Conservation (phyloP, 2,113 vertebrate genomes). For the Pseudolaguvia tuberculata region DNA sequence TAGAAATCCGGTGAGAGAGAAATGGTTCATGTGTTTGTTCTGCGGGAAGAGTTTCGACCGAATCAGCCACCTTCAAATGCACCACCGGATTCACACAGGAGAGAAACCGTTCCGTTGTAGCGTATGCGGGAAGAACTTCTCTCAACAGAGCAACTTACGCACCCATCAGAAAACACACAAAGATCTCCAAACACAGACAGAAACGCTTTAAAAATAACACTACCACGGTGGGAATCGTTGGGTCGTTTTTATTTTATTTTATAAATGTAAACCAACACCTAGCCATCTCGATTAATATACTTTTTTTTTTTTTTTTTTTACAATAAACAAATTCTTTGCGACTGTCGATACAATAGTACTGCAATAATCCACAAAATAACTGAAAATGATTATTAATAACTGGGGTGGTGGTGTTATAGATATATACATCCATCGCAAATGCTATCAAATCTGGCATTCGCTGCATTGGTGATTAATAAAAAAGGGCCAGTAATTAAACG, state of each 20-base stretch:
- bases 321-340: conserved; percentile 23
- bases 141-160: conserved; percentile 71
- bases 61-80: conserved; percentile 70
- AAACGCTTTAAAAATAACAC: conserved; percentile 1
- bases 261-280: conserved; percentile 7
- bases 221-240: not conserved
- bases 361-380: not conserved
- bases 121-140: conserved; percentile 63
- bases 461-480: not conserved
- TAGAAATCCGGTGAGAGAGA: conserved; percentile 56
- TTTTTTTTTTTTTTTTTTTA: conserved; percentile 8
- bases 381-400: not conserved
- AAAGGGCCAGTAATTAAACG: no score
- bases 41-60: conserved; percentile 75
- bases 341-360: conserved; percentile 6
- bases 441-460: not conserved
- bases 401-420: not conserved
- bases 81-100: conserved; percentile 69
- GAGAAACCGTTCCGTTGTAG: conserved; percentile 68
- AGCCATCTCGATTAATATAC: not conserved
- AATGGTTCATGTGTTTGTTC: conserved; percentile 71
- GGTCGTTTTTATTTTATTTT: conserved; percentile 6
- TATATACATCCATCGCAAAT: not conserved
- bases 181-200: conserved; percentile 40
- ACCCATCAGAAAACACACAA: conserved; percentile 69